These are phyloP conservation scores for Sander vitreus DNA, from an alignment of 2,113 vertebrate genomes.

Conservation along the genomic window DNA sequence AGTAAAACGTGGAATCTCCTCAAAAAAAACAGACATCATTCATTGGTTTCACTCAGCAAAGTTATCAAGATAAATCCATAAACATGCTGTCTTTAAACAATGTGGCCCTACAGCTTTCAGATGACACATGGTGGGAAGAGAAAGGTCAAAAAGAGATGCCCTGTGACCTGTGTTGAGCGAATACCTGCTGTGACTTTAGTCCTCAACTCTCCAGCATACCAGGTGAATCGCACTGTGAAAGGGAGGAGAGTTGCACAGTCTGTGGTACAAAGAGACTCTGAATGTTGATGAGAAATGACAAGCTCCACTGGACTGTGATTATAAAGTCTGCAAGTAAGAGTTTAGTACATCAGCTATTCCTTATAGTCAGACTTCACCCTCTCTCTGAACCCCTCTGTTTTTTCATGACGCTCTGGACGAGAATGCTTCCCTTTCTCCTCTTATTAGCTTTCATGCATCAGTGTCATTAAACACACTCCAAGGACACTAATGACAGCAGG, in stretches of 20 bases:
- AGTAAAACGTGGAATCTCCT: background rate
- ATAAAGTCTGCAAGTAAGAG: conserved; percentile 27
- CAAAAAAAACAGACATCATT: background rate
- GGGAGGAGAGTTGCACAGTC: conserved; percentile 15
- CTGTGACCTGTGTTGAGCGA: background rate
- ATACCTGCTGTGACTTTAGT: conserved; percentile 3
- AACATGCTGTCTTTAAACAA: conserved; percentile 1
- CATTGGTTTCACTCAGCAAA: background rate
- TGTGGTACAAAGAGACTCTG: background rate
- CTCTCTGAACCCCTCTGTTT: background rate
- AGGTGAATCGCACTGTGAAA: conserved; percentile 1
- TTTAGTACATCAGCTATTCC: conserved; percentile 29
- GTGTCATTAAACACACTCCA: conserved; percentile 30
- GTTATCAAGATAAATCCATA: too few species aligned
- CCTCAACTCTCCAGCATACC: background rate
- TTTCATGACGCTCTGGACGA: conserved; percentile 3
- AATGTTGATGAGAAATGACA: conserved; percentile 48
- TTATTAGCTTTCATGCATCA: background rate
- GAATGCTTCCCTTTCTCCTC: background rate
- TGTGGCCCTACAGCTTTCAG: background rate
- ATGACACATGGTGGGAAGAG: background rate
- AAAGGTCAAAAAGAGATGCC: background rate
- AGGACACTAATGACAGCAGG: conserved; percentile 37
- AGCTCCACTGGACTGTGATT: conserved; percentile 49
- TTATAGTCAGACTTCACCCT: conserved; percentile 22